Conservation (phyloP, 2,797 vertebrate species). For the Semaprochilodus insignis region DNA sequence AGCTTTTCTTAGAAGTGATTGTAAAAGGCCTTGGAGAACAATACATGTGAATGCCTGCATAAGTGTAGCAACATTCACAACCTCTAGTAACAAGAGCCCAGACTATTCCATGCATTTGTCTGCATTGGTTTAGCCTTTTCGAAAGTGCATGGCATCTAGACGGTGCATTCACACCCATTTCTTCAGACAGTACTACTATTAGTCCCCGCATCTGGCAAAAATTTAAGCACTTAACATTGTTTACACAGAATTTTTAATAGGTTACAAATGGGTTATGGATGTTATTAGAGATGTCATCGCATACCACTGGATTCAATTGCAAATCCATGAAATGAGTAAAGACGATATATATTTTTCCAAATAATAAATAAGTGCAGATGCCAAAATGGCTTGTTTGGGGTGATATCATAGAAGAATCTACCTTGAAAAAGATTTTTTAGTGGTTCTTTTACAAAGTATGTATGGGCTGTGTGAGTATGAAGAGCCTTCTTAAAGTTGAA, state of each 20-base stretch:
- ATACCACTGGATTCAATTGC: not conserved
- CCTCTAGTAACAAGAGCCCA: not conserved
- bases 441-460: too few species aligned
- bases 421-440: too few species aligned
- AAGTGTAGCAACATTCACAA: not conserved
- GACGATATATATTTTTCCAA: too few species aligned
- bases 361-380: too few species aligned
- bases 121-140: constrained; percentile 11
- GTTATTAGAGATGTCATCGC: not conserved
- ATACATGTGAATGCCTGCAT: not conserved
- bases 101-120: not conserved
- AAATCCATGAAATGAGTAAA: too few species aligned
- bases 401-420: too few species aligned
- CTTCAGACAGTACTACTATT: not conserved
- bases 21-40: constrained; percentile 15
- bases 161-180: not conserved
- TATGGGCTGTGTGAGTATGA: too few species aligned
- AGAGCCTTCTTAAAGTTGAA: too few species aligned
- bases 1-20: constrained; percentile 7
- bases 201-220: not conserved
- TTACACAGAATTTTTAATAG: not conserved
- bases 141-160: constrained; percentile 15
- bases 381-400: too few species aligned
- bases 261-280: not conserved
- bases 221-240: not conserved